phyloP scores from a whole-genome alignment of 1,140 invertebrate species.

The Paracyclopina nana region DNA sequence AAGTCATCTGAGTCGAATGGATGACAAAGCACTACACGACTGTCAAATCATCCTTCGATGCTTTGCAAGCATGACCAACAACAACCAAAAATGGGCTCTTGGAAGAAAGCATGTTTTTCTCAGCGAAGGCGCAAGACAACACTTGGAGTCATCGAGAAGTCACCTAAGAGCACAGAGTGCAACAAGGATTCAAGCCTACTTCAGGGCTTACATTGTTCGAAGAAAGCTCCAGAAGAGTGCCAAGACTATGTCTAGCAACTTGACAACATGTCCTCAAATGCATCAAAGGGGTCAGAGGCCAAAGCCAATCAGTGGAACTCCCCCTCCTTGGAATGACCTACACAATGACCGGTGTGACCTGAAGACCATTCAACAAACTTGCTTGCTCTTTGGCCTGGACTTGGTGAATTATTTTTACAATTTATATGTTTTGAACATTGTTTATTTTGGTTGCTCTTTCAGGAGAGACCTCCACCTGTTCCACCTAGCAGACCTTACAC shows the following conservation, averaged over 20 bases:
- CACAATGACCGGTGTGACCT: slow-evolving; percentile 49
- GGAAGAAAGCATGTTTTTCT: slow-evolving; percentile 81
- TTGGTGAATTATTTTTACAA: slow-evolving; percentile 37
- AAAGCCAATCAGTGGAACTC: slow-evolving; percentile 57
- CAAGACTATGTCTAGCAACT: slow-evolving; percentile 3
- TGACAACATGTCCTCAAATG: neutral
- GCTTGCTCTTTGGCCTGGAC: slow-evolving; percentile 67
- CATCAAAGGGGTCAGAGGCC: slow-evolving; percentile 42
- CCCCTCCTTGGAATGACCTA: slow-evolving; percentile 23
- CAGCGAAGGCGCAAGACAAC: slow-evolving; percentile 75
- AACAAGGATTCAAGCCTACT: slow-evolving; percentile 47
- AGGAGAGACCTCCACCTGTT: slow-evolving; percentile 71
- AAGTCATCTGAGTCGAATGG: slow-evolving; percentile 43
- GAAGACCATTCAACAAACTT: slow-evolving; percentile 69
- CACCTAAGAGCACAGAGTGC: slow-evolving; percentile 55
- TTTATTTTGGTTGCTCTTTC: slow-evolving; percentile 20
- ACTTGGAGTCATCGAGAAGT: slow-evolving; percentile 54
- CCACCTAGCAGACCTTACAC: slow-evolving; percentile 72
- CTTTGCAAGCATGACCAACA: slow-evolving; percentile 25
- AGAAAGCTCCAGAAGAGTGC: slow-evolving; percentile 25
- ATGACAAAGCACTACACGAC: slow-evolving; percentile 58
- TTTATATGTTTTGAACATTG: slow-evolving; percentile 3
- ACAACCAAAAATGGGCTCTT: slow-evolving; percentile 59
- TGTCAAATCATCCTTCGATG: slow-evolving; percentile 51
- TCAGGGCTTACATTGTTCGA: slow-evolving; percentile 53